These are phyloP conservation scores for Philonicus albiceps DNA, from an alignment of 2,888 invertebrate genomes.

Conservation along the genomic window DNA sequence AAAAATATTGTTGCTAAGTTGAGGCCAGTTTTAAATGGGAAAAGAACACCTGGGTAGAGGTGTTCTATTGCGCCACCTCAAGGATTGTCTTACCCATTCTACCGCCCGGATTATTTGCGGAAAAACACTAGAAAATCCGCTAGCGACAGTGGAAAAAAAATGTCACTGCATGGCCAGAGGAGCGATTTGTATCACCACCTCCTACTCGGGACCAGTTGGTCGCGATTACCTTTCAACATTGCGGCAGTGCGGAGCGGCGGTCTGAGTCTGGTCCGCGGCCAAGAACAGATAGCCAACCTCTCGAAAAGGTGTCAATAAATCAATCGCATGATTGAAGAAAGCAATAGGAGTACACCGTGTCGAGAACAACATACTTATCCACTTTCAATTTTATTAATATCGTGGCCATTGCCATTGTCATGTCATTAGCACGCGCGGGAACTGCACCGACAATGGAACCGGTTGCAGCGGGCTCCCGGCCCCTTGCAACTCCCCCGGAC, in stretches of 20 bases:
- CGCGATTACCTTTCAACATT: not conserved
- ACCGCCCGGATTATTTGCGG: not conserved
- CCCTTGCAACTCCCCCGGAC: not conserved
- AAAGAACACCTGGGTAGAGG: not conserved
- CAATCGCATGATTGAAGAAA: not conserved
- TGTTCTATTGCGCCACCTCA: not conserved
- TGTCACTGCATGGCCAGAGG: not conserved
- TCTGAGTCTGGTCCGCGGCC: not conserved
- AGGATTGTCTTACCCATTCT: not conserved
- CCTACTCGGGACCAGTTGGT: not conserved
- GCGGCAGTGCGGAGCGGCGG: not conserved
- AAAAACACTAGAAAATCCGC: not conserved
- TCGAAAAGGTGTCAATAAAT: not conserved
- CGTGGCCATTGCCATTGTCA: constrained; percentile 39
- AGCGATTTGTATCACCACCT: not conserved
- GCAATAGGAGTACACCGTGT: not conserved
- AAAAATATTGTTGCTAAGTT: not conserved
- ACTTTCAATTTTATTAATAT: constrained; percentile 28
- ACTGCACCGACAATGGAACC: not conserved
- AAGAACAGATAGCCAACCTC: not conserved
- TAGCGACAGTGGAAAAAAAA: not conserved
- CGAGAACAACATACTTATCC: not conserved
- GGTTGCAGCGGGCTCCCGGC: not conserved
- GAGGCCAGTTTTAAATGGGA: not conserved
- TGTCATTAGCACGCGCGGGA: not conserved